Conservation (phyloP, 2,797 vertebrate species). For the Sebastes iracundus region DNA sequence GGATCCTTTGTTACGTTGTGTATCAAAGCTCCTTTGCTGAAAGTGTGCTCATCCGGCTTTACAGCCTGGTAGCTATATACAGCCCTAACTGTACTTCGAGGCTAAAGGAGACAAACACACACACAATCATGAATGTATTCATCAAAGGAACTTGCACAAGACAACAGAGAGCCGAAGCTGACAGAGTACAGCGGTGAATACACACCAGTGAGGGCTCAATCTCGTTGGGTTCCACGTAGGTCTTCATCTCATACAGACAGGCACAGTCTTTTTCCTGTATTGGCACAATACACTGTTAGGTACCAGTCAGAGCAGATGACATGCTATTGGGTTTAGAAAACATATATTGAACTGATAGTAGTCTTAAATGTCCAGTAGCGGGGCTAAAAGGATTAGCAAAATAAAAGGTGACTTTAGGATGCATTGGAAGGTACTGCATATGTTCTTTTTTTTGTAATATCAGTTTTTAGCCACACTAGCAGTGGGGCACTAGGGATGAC, state of each 20-base stretch:
- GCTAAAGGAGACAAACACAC: constrained; percentile 75
- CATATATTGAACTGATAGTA: not conserved
- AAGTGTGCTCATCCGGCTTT: constrained; percentile 89
- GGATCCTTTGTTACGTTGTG: constrained; percentile 90
- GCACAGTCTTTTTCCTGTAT: constrained; percentile 89
- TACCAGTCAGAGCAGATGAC: not conserved
- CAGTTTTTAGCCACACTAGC: not conserved
- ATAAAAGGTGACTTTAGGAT: not conserved
- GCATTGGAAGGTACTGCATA: too few relatives aligned
- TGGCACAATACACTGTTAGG: not conserved
- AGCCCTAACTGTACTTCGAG: constrained; percentile 90
- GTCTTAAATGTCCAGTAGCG: not conserved
- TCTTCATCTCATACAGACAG: constrained; percentile 90
- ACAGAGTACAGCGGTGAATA: not conserved
- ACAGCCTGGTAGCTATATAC: constrained; percentile 90
- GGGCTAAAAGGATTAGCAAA: not conserved
- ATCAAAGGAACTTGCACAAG: not conserved
- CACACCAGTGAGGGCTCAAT: constrained; percentile 91
- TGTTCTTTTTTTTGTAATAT: not conserved
- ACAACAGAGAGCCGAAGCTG: not conserved
- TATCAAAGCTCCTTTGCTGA: constrained; percentile 92
- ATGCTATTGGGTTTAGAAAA: not conserved
- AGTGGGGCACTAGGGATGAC: not conserved
- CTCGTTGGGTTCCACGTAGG: constrained; percentile 95
- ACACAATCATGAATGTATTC: not conserved